phyloP scores from a whole-genome alignment of 2,888 invertebrate genomes.

The Drosophila limbata region DNA sequence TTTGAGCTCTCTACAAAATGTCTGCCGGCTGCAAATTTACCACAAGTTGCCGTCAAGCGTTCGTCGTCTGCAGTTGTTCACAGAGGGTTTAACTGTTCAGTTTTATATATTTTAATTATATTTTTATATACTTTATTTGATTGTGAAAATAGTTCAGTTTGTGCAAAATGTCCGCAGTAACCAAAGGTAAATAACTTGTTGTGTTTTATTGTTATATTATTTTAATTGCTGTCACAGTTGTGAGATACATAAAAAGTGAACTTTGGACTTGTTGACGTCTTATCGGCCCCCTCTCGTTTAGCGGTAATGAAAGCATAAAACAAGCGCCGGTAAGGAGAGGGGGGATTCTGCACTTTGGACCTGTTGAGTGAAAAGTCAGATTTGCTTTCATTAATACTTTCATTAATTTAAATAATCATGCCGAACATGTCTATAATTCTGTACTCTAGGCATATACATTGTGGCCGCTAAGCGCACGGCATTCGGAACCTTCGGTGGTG shows the following conservation, averaged over 20 bases:
- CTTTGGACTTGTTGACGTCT: conserved; percentile 72
- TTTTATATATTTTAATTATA: conserved; percentile 13
- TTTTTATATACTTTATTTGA: conserved; percentile 12
- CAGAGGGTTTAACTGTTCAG: not conserved
- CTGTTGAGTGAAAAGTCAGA: conserved; percentile 41
- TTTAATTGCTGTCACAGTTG: conserved; percentile 8
- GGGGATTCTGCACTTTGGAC: conserved; percentile 50
- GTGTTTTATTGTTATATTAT: conserved; percentile 2
- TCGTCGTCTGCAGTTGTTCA: conserved; percentile 33
- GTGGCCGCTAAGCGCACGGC: conserved; percentile 98
- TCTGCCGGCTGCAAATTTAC: conserved; percentile 25
- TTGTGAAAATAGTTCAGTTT: conserved; percentile 10
- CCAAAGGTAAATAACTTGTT: conserved; percentile 67
- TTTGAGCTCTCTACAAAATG: conserved; percentile 51
- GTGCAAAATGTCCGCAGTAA: conserved; percentile 80
- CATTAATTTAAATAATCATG: conserved; percentile 45
- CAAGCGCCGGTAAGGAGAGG: conserved; percentile 11
- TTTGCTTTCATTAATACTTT: conserved; percentile 31
- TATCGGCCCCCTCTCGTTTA: conserved; percentile 38
- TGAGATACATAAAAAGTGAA: conserved; percentile 45
- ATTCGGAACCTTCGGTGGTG: conserved; percentile 97
- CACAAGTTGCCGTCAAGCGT: conserved; percentile 31
- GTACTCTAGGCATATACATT: conserved; percentile 91
- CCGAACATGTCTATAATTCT: conserved; percentile 7
- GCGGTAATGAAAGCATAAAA: conserved; percentile 3